A percentile compares a stretch with the other conserved stretches of the same genome.
These are phyloP conservation scores for Struthio camelus DNA, from an alignment of 2,113 vertebrate genomes.

Conservation along the genomic window DNA sequence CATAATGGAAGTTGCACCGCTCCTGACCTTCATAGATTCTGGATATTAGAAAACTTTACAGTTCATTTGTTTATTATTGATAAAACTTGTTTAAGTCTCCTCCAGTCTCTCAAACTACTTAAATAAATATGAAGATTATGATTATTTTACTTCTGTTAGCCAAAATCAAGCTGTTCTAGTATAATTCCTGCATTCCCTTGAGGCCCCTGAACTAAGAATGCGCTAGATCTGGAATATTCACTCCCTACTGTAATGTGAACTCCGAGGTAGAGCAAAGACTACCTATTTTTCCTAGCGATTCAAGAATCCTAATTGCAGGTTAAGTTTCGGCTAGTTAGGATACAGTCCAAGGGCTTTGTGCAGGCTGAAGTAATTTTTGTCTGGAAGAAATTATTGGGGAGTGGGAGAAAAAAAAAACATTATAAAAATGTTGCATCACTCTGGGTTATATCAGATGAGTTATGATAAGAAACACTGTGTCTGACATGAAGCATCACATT, in stretches of 20 bases:
- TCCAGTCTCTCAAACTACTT: background rate
- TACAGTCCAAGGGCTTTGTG: constrained; percentile 14
- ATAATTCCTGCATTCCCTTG: background rate
- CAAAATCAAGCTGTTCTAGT: background rate
- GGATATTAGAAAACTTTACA: background rate
- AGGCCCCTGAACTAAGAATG: background rate
- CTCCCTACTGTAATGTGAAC: constrained; percentile 31
- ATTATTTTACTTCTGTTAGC: constrained; percentile 2
- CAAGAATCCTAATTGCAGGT: constrained; percentile 43
- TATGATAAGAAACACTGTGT: constrained; percentile 32
- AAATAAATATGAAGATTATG: background rate
- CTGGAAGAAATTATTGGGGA: constrained; percentile 21
- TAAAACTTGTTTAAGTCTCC: constrained; percentile 23
- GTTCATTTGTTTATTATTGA: constrained; percentile 8
- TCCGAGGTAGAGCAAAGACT: constrained; percentile 16
- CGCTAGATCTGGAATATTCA: constrained; percentile 24
- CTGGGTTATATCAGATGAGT: constrained; percentile 36
- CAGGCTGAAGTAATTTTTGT: constrained; percentile 44
- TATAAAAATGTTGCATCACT: constrained; percentile 40
- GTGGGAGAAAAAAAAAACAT: background rate
- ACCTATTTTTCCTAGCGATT: constrained; percentile 47
- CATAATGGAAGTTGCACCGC: rapidly evolving
- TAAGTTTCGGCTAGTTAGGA: constrained; percentile 44
- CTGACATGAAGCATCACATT: constrained; percentile 5
- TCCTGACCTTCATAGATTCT: background rate